Base-by-base conservation (phyloP, 2,888 invertebrate species). In the Athrips mouffetella region DNA sequence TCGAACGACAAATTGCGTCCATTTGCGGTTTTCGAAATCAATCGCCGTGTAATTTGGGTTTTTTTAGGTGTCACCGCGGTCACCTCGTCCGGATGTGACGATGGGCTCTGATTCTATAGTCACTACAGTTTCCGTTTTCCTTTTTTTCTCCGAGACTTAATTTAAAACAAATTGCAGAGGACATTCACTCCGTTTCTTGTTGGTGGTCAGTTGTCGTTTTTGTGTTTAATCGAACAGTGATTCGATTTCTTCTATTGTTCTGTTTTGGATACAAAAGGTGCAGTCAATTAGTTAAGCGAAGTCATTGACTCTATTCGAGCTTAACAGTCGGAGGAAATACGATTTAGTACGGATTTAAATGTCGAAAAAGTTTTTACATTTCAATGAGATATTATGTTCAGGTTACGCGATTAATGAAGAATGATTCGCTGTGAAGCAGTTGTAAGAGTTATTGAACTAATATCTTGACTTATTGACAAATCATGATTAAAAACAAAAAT, bases 121-220 rank as follows among this genome's bases (percentile, higher is more conserved):
- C 63, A 64, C 60, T 66, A 23, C 54, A 49, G 59, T 62, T 59
- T 67, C 66, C 59, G 57, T 67, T 73, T 71, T 62, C 35, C 15
- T 45, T 59, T 72, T 67, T 67, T 60, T 67, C 67, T 63, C 59
- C 57, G 16, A 48, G 70, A 70, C 70, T 73, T 78, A 74, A 76
- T 78, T 78, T 72, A 73, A 80, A 79, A 78, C 74, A 80, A 80
- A 81, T 80, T 76, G 70, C 65, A 57, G 62, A 65, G 72, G 69
- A 67, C 73, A 64, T 72, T 75, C 69, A 73, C 72, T 71, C 67
- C 57, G 61, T 59, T 70, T 72, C 71, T 72, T 71, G 31, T 49
- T 55, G 55, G 57, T 62, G 54, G 64, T 60, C 63, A 51, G 8
- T 49, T 50, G 45, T 52, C 51, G 55, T 55, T 59, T 44, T 30